Percentiles rank a stretch among this genome's conserved stretches.
phyloP scores from a whole-genome alignment of 2,113 vertebrate species.

The Cololabis saira region DNA sequence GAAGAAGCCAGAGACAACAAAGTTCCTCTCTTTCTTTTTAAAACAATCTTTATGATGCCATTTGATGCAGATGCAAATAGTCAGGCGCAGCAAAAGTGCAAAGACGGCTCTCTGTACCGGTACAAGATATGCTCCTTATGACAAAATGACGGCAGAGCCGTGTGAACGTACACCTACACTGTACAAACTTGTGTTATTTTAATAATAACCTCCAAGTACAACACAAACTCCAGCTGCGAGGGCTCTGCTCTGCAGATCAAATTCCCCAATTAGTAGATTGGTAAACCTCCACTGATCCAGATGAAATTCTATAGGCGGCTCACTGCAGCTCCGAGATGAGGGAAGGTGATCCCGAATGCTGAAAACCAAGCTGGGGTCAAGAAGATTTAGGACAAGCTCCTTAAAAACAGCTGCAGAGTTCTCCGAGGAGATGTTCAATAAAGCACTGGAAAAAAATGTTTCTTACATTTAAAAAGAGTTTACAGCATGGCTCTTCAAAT shows the following conservation, averaged over 20 bases:
- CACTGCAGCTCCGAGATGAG: neutral
- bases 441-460: no score
- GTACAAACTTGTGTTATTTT: neutral
- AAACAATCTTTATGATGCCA: slow-evolving; percentile 4
- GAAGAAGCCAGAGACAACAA: no score
- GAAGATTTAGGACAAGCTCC: slow-evolving; percentile 1
- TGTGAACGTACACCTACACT: no score
- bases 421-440: no score
- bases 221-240: neutral
- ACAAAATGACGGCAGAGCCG: neutral
- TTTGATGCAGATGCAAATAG: slow-evolving; percentile 12
- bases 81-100: neutral
- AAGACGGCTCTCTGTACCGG: no score
- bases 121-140: no score
- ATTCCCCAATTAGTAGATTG: slow-evolving; percentile 18
- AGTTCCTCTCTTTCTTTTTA: neutral
- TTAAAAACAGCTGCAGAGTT: neutral
- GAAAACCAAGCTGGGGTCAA: slow-evolving; percentile 31
- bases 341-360: slow-evolving; percentile 12
- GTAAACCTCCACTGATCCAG: neutral
- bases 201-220: neutral
- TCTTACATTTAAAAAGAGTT: no score
- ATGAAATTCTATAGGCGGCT: slow-evolving; percentile 26
- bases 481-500: no score
- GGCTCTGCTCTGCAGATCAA: slow-evolving; percentile 1